Percentiles rank a stretch among this genome's conserved stretches.
Evolutionary conservation across 2,797 vertebrate genomes (phyloP).

Genomic region (Chaenodraco wilsoni): DNA sequence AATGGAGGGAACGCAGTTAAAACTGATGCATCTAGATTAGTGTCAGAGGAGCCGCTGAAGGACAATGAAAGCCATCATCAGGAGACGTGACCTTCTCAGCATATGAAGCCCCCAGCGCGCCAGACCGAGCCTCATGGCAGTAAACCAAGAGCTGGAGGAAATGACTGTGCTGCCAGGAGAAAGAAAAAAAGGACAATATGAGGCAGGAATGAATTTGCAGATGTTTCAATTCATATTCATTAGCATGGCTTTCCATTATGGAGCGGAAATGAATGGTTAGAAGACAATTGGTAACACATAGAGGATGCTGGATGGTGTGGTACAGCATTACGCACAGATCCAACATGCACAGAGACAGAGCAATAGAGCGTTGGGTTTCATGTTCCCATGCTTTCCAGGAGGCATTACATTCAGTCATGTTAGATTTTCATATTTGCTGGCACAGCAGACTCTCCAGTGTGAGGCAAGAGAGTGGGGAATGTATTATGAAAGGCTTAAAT

Average conservation of each 20-base stretch:
- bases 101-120: constrained; percentile 56
- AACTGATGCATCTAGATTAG: constrained; percentile 84
- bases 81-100: constrained; percentile 80
- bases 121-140: constrained; percentile 52
- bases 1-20: constrained; percentile 68
- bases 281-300: constrained; percentile 43
- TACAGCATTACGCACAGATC: constrained; percentile 8
- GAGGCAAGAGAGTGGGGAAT: constrained; percentile 4
- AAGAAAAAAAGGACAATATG: constrained; percentile 35
- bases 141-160: constrained; percentile 71
- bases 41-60: constrained; percentile 81
- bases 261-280: constrained; percentile 50
- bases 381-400: constrained; percentile 17
- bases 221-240: constrained; percentile 72
- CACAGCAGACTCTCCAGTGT: constrained; percentile 13
- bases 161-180: constrained; percentile 58
- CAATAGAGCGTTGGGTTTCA: neutral
- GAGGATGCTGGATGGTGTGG: constrained; percentile 20
- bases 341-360: neutral
- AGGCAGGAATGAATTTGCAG: constrained; percentile 54
- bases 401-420: constrained; percentile 14
- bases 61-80: constrained; percentile 76
- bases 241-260: constrained; percentile 60
- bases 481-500: neutral
- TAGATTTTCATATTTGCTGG: constrained; percentile 15